Percentiles rank a stretch among this genome's conserved stretches.
Conservation (phyloP, 2,888 invertebrate species). For the Periphyllus acericola region DNA sequence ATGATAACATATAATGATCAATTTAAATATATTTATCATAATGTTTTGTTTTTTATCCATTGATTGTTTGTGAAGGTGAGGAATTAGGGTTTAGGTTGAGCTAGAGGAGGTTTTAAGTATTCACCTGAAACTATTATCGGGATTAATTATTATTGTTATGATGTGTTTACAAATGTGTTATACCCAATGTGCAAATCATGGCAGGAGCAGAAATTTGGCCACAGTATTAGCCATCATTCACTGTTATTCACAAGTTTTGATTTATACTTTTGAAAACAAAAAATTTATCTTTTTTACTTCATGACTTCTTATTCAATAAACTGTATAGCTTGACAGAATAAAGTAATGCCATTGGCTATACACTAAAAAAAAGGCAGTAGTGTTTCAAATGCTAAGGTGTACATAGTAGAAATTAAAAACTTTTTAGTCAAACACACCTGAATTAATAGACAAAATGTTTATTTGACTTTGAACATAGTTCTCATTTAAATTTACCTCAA, state of each 20-base stretch:
- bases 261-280: background rate
- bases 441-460: too few relatives aligned
- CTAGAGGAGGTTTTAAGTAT: constrained; percentile 1
- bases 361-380: background rate
- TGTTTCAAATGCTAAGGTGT: too few relatives aligned
- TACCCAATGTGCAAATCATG: background rate
- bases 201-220: background rate
- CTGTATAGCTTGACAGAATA: background rate
- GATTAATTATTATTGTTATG: constrained; percentile 32
- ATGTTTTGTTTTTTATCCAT: constrained; percentile 9
- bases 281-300: too few relatives aligned
- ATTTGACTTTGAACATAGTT: background rate
- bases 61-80: background rate
- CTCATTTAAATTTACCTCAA: background rate
- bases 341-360: background rate
- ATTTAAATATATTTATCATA: constrained; percentile 46
- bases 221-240: background rate
- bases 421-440: too few relatives aligned
- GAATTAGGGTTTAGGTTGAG: constrained; percentile 21
- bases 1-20: constrained; percentile 56
- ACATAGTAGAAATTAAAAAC: too few relatives aligned
- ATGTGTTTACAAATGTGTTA: background rate
- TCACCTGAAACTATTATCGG: constrained; percentile 46
- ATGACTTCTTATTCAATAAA: background rate
- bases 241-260: background rate